A percentile compares a stretch with the other conserved stretches of the same genome.
Evolutionary conservation across 2,113 vertebrate species (phyloP).

Genomic region (Cnemophilus loriae): DNA sequence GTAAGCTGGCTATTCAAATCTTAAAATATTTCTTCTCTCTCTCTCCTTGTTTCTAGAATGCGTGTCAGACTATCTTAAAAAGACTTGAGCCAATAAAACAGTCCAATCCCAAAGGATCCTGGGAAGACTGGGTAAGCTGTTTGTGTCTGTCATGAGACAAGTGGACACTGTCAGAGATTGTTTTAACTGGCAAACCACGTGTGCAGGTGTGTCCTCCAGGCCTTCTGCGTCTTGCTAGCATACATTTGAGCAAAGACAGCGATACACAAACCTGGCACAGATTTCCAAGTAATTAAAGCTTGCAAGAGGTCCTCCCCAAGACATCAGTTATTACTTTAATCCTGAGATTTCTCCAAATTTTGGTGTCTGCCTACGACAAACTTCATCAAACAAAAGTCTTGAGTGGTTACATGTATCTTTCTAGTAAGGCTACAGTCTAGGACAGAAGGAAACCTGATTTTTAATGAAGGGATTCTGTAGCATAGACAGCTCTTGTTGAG

Average conservation of each 20-base stretch:
- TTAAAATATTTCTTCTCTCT: background rate
- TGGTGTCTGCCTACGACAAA: background rate
- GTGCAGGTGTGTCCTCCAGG: background rate
- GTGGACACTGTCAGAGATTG: background rate
- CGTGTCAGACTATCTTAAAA: conserved; percentile 80
- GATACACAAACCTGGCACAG: background rate
- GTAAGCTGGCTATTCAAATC: background rate
- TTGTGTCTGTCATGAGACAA: background rate
- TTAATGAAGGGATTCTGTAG: background rate
- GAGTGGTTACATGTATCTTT: background rate
- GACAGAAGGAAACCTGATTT: background rate
- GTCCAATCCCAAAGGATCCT: conserved; percentile 81
- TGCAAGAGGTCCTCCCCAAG: background rate
- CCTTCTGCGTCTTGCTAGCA: background rate
- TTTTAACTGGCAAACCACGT: background rate
- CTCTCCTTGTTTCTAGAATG: conserved; percentile 71
- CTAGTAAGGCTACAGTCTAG: background rate
- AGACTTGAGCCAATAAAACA: conserved; percentile 84
- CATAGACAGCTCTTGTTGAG: background rate
- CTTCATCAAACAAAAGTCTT: background rate
- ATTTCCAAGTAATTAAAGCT: background rate
- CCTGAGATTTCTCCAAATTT: background rate
- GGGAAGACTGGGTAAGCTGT: conserved; percentile 89
- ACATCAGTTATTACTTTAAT: background rate
- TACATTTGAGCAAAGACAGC: background rate